These are phyloP conservation scores for Hymenochirus boettgeri DNA, from an alignment of 2,113 vertebrate genomes.

Conservation along the genomic window DNA sequence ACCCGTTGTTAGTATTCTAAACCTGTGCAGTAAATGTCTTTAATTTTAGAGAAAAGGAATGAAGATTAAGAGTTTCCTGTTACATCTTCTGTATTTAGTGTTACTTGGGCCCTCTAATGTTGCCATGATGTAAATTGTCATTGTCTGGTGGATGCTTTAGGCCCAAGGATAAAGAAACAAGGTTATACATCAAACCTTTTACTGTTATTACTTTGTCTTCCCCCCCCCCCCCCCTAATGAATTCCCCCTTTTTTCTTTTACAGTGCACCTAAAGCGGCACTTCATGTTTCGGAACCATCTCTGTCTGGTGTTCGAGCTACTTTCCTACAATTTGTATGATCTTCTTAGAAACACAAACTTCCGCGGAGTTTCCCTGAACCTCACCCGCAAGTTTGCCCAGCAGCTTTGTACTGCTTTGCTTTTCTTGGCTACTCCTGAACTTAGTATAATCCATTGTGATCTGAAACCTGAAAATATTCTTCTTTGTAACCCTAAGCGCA, in stretches of 20 bases:
- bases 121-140: too few species aligned
- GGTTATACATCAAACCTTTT: too few species aligned
- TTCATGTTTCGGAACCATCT: slow-evolving; percentile 97
- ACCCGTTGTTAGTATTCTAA: too few species aligned
- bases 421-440: slow-evolving; percentile 89
- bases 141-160: too few species aligned
- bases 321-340: slow-evolving; percentile 94
- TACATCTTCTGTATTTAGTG: too few species aligned
- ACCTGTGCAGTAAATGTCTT: too few species aligned
- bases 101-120: too few species aligned
- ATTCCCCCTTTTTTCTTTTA: background rate
- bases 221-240: too few species aligned
- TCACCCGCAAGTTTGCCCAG: slow-evolving; percentile 91
- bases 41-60: too few species aligned
- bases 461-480: slow-evolving; percentile 94
- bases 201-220: too few species aligned
- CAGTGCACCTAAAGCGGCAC: slow-evolving; percentile 92
- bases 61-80: too few species aligned
- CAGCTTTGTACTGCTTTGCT: slow-evolving; percentile 92
- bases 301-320: slow-evolving; percentile 92
- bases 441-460: slow-evolving; percentile 96
- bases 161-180: too few species aligned
- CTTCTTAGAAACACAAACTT: slow-evolving; percentile 92
- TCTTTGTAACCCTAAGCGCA: slow-evolving; percentile 90
- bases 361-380: slow-evolving; percentile 88